Percentiles rank a stretch among this genome's conserved stretches.
Evolutionary conservation across 2,888 invertebrate species (phyloP).

Genomic region (Nymphalis c-album): DNA sequence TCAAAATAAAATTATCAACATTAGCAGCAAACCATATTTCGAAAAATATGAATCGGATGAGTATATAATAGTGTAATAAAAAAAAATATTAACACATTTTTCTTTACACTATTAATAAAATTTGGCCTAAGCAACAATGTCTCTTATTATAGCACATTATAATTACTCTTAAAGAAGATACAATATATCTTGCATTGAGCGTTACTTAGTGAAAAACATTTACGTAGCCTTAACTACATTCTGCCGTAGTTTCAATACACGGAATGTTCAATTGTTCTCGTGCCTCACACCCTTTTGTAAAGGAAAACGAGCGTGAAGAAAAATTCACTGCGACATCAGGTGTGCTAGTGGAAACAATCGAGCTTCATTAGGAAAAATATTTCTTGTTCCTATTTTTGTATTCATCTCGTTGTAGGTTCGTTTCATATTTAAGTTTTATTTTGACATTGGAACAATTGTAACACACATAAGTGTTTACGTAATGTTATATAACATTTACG

Average conservation of each 20-base stretch:
- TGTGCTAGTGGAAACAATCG: conserved; percentile 53
- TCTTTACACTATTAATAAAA: too few relatives aligned
- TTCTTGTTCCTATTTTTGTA: conserved; percentile 39
- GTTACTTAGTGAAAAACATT: neutral
- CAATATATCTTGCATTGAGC: neutral
- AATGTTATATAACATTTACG: too few relatives aligned
- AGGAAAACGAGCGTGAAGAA: conserved; percentile 40
- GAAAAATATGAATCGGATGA: too few relatives aligned
- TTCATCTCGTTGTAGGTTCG: conserved; percentile 13
- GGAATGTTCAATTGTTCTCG: conserved; percentile 35
- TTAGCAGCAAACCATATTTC: too few relatives aligned
- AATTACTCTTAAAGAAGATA: neutral
- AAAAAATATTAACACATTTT: too few relatives aligned
- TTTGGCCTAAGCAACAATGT: too few relatives aligned
- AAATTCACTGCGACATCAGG: conserved; percentile 47
- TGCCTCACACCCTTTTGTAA: conserved; percentile 32
- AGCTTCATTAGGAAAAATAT: conserved; percentile 52
- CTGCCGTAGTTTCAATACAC: conserved; percentile 29
- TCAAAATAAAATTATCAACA: too few relatives aligned
- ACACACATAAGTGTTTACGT: too few relatives aligned
- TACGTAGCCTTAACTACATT: conserved; percentile 22
- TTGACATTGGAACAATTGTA: neutral
- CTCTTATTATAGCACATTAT: too few relatives aligned
- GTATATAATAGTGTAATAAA: too few relatives aligned
- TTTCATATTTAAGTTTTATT: conserved; percentile 15